These are phyloP conservation scores for Drosophila greeni DNA, from an alignment of 2,888 invertebrate genomes.

Conservation along the genomic window DNA sequence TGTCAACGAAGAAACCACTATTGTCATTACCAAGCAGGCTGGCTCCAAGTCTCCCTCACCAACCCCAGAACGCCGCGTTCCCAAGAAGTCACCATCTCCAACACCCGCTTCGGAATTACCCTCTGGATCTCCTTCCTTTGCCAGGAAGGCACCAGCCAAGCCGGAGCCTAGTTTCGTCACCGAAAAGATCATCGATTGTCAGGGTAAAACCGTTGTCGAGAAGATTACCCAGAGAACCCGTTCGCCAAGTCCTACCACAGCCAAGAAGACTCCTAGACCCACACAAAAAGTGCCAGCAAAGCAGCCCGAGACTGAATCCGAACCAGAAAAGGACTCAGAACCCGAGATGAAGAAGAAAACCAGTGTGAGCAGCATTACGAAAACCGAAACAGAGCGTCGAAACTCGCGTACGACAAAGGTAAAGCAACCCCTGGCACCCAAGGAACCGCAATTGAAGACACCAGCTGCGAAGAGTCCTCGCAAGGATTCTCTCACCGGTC, in stretches of 20 bases:
- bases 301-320: constrained; percentile 33
- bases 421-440: constrained; percentile 17
- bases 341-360: constrained; percentile 42
- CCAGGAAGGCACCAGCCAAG: background rate
- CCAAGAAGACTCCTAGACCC: constrained; percentile 12
- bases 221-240: constrained; percentile 12
- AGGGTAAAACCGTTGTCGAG: constrained; percentile 40
- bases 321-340: constrained; percentile 35
- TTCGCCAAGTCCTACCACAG: constrained; percentile 14
- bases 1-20: constrained; percentile 51
- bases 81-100: constrained; percentile 1
- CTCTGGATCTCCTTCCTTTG: background rate
- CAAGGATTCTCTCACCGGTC: constrained; percentile 57
- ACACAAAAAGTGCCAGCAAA: constrained; percentile 4
- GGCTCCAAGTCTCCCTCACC: constrained; percentile 50
- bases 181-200: constrained; percentile 62
- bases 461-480: constrained; percentile 45
- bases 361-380: constrained; percentile 11
- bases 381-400: constrained; percentile 45
- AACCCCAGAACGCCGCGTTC: constrained; percentile 30
- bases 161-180: constrained; percentile 53
- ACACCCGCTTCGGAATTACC: constrained; percentile 1
- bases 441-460: constrained; percentile 35
- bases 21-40: constrained; percentile 45
- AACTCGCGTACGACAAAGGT: constrained; percentile 46